phyloP scores from a whole-genome alignment of 1,140 invertebrate species.

The Heliconius himera region DNA sequence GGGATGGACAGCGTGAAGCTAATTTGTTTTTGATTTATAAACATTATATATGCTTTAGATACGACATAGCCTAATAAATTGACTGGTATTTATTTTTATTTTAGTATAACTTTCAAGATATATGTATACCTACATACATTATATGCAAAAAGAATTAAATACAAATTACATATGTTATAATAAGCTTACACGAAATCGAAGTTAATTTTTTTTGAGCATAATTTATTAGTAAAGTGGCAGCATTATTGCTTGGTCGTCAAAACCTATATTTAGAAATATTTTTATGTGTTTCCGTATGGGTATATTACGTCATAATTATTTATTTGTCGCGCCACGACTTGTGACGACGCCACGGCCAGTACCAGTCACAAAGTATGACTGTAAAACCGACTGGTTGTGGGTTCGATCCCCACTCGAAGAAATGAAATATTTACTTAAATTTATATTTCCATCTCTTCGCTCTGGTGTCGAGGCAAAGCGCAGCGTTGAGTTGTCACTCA shows the following conservation, averaged over 20 bases:
- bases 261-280: neutral
- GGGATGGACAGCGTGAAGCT: too few species aligned
- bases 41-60: neutral
- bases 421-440: too few species aligned
- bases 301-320: neutral
- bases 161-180: too few species aligned
- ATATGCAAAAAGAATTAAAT: neutral
- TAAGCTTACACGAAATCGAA: too few species aligned
- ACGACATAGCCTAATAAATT: neutral
- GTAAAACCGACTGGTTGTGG: too few species aligned
- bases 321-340: neutral
- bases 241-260: neutral
- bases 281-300: neutral
- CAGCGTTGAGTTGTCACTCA: too few species aligned
- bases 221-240: neutral
- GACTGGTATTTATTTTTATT: neutral
- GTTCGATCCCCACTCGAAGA: too few species aligned
- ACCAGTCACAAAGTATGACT: too few species aligned
- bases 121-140: neutral
- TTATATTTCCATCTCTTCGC: too few species aligned
- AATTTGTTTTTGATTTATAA: too few species aligned
- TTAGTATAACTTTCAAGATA: neutral
- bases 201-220: neutral
- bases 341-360: too few species aligned
- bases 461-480: too few species aligned